Conservation (phyloP, 2,113 vertebrate genomes). For the Caretta caretta region DNA sequence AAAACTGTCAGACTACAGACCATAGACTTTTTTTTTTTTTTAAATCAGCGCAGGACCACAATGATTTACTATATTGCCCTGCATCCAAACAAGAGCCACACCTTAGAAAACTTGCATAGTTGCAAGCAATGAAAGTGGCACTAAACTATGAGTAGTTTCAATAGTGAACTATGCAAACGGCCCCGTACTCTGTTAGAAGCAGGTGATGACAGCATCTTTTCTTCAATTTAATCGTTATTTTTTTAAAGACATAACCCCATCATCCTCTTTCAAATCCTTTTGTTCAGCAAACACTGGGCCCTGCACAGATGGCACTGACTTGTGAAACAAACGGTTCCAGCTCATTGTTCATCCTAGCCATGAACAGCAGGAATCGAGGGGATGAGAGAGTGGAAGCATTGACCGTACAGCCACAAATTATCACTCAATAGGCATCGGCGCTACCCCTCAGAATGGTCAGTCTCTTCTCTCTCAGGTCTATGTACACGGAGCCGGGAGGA, state of each 20-base stretch:
- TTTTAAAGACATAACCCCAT: not conserved
- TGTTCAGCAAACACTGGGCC: conserved; percentile 29
- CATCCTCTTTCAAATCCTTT: conserved; percentile 43
- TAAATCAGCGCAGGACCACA: conserved; percentile 11
- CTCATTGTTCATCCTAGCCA: not conserved
- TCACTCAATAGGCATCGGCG: not conserved
- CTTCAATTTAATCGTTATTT: not conserved
- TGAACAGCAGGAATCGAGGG: conserved; percentile 14
- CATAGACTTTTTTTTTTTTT: not conserved
- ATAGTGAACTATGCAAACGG: not conserved
- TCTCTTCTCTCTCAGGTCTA: not conserved
- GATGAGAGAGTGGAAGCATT: not conserved
- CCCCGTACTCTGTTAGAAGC: not conserved
- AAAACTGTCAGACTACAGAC: conserved; percentile 30
- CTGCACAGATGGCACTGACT: conserved; percentile 66
- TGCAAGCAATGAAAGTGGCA: conserved; percentile 30
- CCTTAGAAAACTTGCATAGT: not conserved
- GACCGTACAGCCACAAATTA: not conserved
- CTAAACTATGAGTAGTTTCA: rapidly evolving
- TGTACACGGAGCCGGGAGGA: rapidly evolving
- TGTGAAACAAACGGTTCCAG: not conserved
- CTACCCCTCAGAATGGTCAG: not conserved
- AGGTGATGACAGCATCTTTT: conserved; percentile 37
- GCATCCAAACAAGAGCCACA: rapidly evolving
- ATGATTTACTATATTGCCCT: not conserved